Evolutionary conservation across 1,140 invertebrate genomes (phyloP).

Genomic region (Drosophila elegans): DNA sequence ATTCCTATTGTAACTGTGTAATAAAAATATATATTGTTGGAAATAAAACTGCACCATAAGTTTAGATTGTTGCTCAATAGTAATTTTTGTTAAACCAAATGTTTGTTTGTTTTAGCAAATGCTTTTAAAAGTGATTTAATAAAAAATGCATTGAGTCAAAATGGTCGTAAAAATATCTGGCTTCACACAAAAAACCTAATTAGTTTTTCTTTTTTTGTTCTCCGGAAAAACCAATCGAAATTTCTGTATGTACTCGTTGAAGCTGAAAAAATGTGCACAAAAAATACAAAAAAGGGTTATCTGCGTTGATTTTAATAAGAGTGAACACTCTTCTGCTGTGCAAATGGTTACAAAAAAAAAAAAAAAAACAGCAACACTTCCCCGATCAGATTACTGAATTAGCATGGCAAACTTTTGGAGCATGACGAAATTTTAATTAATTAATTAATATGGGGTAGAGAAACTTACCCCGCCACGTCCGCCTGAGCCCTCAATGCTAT

Average conservation of each 20-base stretch:
- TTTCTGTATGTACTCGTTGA: background rate
- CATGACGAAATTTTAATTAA: slow-evolving; percentile 28
- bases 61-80: too few species aligned
- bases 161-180: too few species aligned
- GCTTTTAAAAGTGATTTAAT: too few species aligned
- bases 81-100: too few species aligned
- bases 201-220: background rate
- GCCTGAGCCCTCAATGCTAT: slow-evolving; percentile 85
- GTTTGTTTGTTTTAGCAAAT: too few species aligned
- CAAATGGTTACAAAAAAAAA: slow-evolving; percentile 27
- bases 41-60: too few species aligned
- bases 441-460: slow-evolving; percentile 29
- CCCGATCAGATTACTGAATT: slow-evolving; percentile 19
- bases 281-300: slow-evolving; percentile 5
- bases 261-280: background rate
- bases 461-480: slow-evolving; percentile 85
- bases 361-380: background rate
- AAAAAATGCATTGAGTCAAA: too few species aligned
- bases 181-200: too few species aligned
- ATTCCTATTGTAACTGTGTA: too few species aligned
- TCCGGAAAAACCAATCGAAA: background rate
- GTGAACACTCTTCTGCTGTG: slow-evolving; percentile 17
- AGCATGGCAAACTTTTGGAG: slow-evolving; percentile 14
- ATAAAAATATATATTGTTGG: too few species aligned
- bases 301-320: slow-evolving; percentile 8